Conservation (phyloP, 92 coral and sea anemone genomes). For the Epizoanthus illoricatus region DNA sequence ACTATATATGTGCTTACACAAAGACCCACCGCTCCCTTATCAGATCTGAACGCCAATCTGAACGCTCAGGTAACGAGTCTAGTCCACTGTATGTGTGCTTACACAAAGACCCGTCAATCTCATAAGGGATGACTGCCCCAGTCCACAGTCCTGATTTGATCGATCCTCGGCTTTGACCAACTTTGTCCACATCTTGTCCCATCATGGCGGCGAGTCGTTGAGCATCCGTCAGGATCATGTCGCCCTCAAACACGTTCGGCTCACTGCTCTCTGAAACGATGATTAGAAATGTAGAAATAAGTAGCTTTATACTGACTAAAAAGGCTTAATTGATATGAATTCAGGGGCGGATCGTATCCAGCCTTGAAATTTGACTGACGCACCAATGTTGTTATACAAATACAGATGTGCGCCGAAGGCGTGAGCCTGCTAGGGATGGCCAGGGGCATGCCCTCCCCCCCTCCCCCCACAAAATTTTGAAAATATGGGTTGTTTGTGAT, state of each 20-base stretch:
- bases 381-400: too few species aligned
- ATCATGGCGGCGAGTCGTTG: constrained; percentile 39
- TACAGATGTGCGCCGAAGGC: too few species aligned
- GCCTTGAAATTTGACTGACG: too few species aligned
- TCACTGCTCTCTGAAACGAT: constrained; percentile 15
- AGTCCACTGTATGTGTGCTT: not conserved
- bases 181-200: constrained; percentile 25
- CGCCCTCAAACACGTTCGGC: constrained; percentile 24
- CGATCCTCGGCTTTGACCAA: constrained; percentile 15
- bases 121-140: constrained; percentile 21
- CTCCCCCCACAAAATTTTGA: too few species aligned
- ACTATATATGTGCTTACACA: not conserved
- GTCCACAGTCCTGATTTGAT: constrained; percentile 30
- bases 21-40: not conserved
- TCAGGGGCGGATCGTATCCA: too few species aligned
- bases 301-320: too few species aligned
- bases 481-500: too few species aligned
- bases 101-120: constrained; percentile 21
- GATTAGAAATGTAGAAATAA: too few species aligned
- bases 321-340: too few species aligned
- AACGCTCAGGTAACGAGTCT: too few species aligned
- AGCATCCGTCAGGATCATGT: constrained; percentile 23
- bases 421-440: too few species aligned
- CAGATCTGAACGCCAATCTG: not conserved
- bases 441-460: too few species aligned